phyloP scores from a whole-genome alignment of 2,888 invertebrate species.

The Troglohyphantes excavatus region DNA sequence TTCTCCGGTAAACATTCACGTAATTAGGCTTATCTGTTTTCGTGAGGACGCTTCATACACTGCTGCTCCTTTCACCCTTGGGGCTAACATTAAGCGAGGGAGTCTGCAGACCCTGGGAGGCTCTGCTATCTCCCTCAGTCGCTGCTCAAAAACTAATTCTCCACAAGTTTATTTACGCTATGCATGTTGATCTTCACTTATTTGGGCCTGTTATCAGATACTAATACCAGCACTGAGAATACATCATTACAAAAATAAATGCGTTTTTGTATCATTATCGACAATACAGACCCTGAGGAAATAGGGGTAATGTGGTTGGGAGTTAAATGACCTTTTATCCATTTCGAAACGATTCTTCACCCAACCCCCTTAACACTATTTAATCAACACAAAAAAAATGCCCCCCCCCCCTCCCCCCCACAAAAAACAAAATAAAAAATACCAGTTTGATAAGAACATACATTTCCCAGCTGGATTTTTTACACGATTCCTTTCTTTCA shows the following conservation, averaged over 20 bases:
- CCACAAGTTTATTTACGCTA: constrained; percentile 40
- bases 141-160: constrained; percentile 45
- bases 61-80: constrained; percentile 43
- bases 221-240: constrained; percentile 60
- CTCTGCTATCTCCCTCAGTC: constrained; percentile 64
- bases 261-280: constrained; percentile 75
- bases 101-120: constrained; percentile 54
- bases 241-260: constrained; percentile 59
- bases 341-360: constrained; percentile 45
- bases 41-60: constrained; percentile 59
- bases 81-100: constrained; percentile 73
- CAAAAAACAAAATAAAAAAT: too few species aligned
- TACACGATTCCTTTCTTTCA: background rate
- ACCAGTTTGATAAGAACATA: constrained; percentile 19
- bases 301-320: constrained; percentile 50
- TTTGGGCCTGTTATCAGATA: constrained; percentile 74
- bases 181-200: constrained; percentile 64
- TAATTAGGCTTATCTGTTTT: constrained; percentile 76
- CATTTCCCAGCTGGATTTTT: constrained; percentile 14
- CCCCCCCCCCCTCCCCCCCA: too few species aligned
- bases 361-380: background rate
- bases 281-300: constrained; percentile 71
- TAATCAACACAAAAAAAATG: constrained; percentile 39
- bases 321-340: constrained; percentile 54
- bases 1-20: constrained; percentile 66